Percentiles rank a stretch among this genome's conserved stretches.
These are phyloP conservation scores for Scopus umbretta DNA, from an alignment of 2,113 vertebrate genomes.

Conservation along the genomic window DNA sequence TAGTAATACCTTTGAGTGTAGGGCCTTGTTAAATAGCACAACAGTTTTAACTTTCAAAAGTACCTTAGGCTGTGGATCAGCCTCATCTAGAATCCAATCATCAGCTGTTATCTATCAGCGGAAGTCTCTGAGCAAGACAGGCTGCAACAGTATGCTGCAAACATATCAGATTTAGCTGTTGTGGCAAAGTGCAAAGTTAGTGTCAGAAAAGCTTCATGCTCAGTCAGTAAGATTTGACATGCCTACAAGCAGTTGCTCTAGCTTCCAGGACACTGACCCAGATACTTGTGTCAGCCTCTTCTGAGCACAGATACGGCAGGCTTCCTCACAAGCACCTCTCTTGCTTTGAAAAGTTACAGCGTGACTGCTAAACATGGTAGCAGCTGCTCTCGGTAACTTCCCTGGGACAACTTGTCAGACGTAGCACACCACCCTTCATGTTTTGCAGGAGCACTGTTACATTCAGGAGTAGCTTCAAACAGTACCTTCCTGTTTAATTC, in stretches of 20 bases:
- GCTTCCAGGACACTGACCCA: not conserved
- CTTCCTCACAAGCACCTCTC: not conserved
- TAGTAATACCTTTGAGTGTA: not conserved
- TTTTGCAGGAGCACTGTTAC: not conserved
- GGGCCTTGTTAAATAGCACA: not conserved
- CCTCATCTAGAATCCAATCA: not conserved
- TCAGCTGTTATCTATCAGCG: not conserved
- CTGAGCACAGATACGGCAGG: not conserved
- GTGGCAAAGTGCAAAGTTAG: not conserved
- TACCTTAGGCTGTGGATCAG: not conserved
- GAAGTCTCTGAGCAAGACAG: not conserved
- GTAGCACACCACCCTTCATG: not conserved
- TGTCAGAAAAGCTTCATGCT: not conserved
- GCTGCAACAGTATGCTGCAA: not conserved
- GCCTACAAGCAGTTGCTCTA: not conserved
- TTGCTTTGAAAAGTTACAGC: not conserved
- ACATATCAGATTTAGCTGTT: not conserved
- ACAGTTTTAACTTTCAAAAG: not conserved
- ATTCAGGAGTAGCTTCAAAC: not conserved
- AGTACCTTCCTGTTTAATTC: not conserved
- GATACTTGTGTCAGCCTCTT: not conserved
- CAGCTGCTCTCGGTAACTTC: not conserved
- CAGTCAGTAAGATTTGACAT: not conserved
- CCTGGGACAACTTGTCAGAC: fast-evolving
- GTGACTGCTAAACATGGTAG: not conserved